A percentile compares a stretch with the other conserved stretches of the same genome.
phyloP scores from a whole-genome alignment of 1,140 invertebrate species.

The Pseudobourletiella spinata region DNA sequence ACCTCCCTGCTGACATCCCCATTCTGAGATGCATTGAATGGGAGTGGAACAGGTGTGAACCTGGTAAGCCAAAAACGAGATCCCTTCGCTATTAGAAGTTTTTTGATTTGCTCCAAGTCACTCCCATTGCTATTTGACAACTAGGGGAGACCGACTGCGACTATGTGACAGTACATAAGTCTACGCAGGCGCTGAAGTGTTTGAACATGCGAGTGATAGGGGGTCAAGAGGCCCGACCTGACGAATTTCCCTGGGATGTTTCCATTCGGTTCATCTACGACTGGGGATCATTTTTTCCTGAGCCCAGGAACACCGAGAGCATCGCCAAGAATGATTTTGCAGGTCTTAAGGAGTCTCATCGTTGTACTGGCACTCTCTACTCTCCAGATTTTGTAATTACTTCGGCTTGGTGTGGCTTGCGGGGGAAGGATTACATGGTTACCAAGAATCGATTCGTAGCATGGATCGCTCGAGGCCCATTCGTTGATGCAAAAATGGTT shows the following conservation, averaged over 20 bases:
- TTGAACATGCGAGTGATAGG: background rate
- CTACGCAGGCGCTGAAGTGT: background rate
- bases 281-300: slow-evolving; percentile 4
- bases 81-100: background rate
- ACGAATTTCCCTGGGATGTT: slow-evolving; percentile 2
- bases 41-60: background rate
- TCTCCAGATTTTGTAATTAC: background rate
- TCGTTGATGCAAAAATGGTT: slow-evolving; percentile 3
- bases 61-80: background rate
- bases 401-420: background rate
- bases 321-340: background rate
- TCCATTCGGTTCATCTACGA: slow-evolving; percentile 5
- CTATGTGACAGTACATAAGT: background rate
- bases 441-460: slow-evolving; percentile 4
- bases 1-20: background rate
- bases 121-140: background rate
- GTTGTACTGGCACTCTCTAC: slow-evolving; percentile 2
- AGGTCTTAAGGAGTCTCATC: slow-evolving; percentile 1
- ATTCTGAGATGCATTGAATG: background rate
- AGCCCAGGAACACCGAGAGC: background rate
- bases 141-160: background rate
- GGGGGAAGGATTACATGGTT: background rate
- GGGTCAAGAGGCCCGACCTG: background rate
- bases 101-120: background rate
- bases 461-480: background rate